Evolutionary conservation across 2,797 vertebrate species (phyloP).

Genomic region (Euthynnus affinis): DNA sequence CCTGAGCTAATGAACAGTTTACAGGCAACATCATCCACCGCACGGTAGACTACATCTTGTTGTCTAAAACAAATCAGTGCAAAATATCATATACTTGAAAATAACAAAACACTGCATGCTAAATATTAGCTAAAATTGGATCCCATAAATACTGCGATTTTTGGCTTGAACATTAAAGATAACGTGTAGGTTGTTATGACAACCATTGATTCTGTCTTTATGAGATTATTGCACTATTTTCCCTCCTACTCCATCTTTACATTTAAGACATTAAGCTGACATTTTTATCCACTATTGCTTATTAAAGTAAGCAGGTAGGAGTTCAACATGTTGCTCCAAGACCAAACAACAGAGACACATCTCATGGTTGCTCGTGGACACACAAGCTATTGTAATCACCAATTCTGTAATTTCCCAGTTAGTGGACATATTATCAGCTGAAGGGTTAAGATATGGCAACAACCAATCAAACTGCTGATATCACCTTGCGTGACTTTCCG

Average conservation of each 20-base stretch:
- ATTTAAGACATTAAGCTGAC: slow-evolving; percentile 65
- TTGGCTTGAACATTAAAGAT: slow-evolving; percentile 50
- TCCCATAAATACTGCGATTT: slow-evolving; percentile 2
- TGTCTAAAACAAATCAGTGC: slow-evolving; percentile 32
- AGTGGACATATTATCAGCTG: background rate
- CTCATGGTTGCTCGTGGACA: slow-evolving; percentile 1
- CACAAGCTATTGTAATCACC: background rate
- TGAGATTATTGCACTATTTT: slow-evolving; percentile 59
- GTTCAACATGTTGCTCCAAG: slow-evolving; percentile 32
- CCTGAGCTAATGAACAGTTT: slow-evolving; percentile 62
- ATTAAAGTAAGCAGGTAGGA: slow-evolving; percentile 58
- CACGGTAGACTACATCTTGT: background rate
- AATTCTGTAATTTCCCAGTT: background rate
- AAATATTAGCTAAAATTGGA: slow-evolving; percentile 28
- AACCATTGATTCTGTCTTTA: slow-evolving; percentile 49
- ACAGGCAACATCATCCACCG: slow-evolving; percentile 41
- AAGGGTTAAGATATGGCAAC: background rate
- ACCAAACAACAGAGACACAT: slow-evolving; percentile 21
- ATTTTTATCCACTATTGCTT: slow-evolving; percentile 45
- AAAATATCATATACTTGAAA: slow-evolving; percentile 11
- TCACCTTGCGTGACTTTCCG: background rate
- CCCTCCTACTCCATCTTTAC: slow-evolving; percentile 61
- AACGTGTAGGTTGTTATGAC: slow-evolving; percentile 55
- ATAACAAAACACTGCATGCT: slow-evolving; percentile 12
- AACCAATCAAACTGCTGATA: background rate